phyloP scores from a whole-genome alignment of 2,888 invertebrate genomes.

The Netelia inedita region DNA sequence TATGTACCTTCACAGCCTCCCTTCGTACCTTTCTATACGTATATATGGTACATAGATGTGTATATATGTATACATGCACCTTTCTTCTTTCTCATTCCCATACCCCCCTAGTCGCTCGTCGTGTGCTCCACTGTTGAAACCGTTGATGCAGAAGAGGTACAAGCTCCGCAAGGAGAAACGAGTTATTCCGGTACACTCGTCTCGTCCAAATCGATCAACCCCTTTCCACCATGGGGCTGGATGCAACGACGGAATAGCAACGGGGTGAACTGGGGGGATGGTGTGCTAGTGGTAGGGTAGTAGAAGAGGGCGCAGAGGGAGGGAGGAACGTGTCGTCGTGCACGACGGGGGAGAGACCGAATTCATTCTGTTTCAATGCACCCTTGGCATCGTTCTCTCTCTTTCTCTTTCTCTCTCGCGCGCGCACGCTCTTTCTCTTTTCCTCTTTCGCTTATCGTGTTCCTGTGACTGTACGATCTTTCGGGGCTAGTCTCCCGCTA shows the following conservation, averaged over 20 bases:
- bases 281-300: slow-evolving; percentile 9
- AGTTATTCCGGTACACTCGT: slow-evolving; percentile 70
- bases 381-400: slow-evolving; percentile 58
- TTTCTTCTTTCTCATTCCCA: slow-evolving; percentile 53
- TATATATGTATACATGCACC: slow-evolving; percentile 10
- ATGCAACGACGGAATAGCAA: slow-evolving; percentile 54
- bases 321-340: slow-evolving; percentile 61
- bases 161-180: slow-evolving; percentile 69
- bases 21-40: not conserved
- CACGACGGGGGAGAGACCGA: slow-evolving; percentile 54
- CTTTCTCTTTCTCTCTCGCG: slow-evolving; percentile 25
- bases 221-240: slow-evolving; percentile 62
- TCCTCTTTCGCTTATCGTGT: slow-evolving; percentile 49
- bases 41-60: not conserved
- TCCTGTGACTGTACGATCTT: slow-evolving; percentile 54
- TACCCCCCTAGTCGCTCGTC: slow-evolving; percentile 25
- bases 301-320: slow-evolving; percentile 7
- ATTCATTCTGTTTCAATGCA: slow-evolving; percentile 69
- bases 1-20: not conserved
- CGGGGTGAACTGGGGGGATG: slow-evolving; percentile 8
- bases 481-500: not conserved
- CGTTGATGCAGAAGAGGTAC: slow-evolving; percentile 69
- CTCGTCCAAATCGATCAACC: slow-evolving; percentile 69
- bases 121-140: slow-evolving; percentile 65
- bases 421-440: slow-evolving; percentile 33